Percentiles rank a stretch among this genome's conserved stretches.
Conservation (phyloP, 2,888 invertebrate genomes). For the Andrena bucephala region DNA sequence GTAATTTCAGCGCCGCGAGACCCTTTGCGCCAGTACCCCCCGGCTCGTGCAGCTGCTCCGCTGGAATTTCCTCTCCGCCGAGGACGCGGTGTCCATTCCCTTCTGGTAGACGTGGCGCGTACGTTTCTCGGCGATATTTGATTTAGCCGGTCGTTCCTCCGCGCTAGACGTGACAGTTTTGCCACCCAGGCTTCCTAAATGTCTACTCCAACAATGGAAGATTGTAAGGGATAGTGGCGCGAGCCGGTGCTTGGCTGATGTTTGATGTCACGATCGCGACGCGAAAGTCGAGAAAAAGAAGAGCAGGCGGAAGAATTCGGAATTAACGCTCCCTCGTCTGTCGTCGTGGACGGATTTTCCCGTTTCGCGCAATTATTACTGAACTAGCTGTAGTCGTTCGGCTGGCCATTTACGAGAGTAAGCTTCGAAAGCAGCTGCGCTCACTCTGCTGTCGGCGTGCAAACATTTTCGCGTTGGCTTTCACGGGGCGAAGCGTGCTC, state of each 20-base stretch:
- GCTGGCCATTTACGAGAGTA: slow-evolving; percentile 17
- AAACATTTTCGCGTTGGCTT: slow-evolving; percentile 17
- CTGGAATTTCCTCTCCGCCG: neutral
- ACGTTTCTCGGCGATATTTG: neutral
- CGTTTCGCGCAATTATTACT: slow-evolving; percentile 39
- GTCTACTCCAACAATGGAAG: too few species aligned
- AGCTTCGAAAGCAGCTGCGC: slow-evolving; percentile 23
- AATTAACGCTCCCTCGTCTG: neutral
- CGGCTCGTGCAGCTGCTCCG: neutral
- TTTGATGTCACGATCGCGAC: neutral
- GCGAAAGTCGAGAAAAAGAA: neutral
- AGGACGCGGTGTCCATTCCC: neutral
- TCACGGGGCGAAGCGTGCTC: neutral
- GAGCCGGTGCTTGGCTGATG: too few species aligned
- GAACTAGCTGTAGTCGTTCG: neutral
- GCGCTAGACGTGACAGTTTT: too few species aligned
- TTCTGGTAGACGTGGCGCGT: neutral
- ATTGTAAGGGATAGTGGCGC: too few species aligned
- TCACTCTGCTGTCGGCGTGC: neutral
- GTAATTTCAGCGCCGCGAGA: slow-evolving; percentile 3
- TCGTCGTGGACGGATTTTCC: slow-evolving; percentile 8
- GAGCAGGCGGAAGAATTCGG: slow-evolving; percentile 5
- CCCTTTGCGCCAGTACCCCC: neutral
- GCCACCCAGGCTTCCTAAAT: too few species aligned
- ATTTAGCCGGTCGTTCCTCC: neutral